Evolutionary conservation across 2,113 vertebrate genomes (phyloP).

Genomic region (Scalopus aquaticus): DNA sequence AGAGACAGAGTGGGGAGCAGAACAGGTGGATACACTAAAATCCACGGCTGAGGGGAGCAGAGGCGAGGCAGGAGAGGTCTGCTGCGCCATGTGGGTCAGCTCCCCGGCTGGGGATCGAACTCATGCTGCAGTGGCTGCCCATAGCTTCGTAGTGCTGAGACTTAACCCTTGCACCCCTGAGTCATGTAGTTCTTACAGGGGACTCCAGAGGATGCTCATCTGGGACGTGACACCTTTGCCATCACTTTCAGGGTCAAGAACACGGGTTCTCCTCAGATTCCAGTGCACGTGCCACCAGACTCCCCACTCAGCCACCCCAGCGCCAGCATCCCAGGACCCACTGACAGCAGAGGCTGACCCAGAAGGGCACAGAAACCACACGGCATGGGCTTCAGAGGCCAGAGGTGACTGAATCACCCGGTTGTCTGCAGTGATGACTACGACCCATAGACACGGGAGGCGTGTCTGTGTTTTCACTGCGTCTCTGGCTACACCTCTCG

Average conservation of each 20-base stretch:
- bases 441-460: background rate
- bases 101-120: too few species aligned
- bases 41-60: too few species aligned
- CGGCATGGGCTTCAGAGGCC: slow-evolving; percentile 8
- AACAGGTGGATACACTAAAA: too few species aligned
- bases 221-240: slow-evolving; percentile 1
- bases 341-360: background rate
- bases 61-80: too few species aligned
- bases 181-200: too few species aligned
- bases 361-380: background rate
- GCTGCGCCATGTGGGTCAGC: too few species aligned
- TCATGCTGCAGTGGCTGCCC: too few species aligned
- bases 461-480: background rate
- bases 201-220: slow-evolving; percentile 12
- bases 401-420: slow-evolving; percentile 58
- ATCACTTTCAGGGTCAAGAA: slow-evolving; percentile 34
- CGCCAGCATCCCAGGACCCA: background rate
- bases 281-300: fast-evolving
- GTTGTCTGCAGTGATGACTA: slow-evolving; percentile 32
- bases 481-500: background rate
- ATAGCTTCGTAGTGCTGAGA: too few species aligned
- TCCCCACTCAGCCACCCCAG: background rate
- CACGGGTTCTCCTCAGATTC: background rate
- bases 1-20: too few species aligned
- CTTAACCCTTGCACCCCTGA: too few species aligned